phyloP scores from a whole-genome alignment of 2,888 invertebrate species.

The Meiosimyza platycephala region DNA sequence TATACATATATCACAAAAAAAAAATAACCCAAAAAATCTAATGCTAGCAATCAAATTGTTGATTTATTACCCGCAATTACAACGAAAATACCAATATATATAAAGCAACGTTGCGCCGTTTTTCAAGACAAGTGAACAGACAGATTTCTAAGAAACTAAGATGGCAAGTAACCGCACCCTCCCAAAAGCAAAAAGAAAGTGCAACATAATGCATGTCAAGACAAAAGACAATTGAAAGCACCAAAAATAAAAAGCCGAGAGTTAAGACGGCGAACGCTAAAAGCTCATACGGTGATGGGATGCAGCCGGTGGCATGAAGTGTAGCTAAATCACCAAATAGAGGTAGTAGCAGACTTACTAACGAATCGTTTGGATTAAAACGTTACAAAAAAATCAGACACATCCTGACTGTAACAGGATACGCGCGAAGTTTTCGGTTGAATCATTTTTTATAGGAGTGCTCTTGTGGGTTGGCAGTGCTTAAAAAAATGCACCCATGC shows the following conservation, averaged over 20 bases:
- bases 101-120: no score
- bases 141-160: no score
- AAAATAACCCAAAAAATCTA: no score
- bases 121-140: no score
- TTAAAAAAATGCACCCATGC: no score
- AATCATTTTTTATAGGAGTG: no score
- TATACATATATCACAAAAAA: no score
- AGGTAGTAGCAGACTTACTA: not conserved
- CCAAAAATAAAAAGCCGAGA: constrained; percentile 15
- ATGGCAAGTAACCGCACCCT: no score
- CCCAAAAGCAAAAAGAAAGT: not conserved
- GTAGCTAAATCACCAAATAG: constrained; percentile 22
- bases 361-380: not conserved
- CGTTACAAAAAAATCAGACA: not conserved
- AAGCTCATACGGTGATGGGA: not conserved
- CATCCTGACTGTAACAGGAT: not conserved
- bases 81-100: no score
- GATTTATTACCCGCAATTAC: no score
- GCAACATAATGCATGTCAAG: constrained; percentile 28
- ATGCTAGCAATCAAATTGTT: no score
- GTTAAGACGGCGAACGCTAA: not conserved
- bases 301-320: not conserved
- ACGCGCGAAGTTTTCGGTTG: not conserved
- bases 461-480: no score
- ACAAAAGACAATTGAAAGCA: constrained; percentile 31